A percentile compares a stretch with the other conserved stretches of the same genome.
phyloP scores from a whole-genome alignment of 2,113 vertebrate species.

The Centrocercus urophasianus region DNA sequence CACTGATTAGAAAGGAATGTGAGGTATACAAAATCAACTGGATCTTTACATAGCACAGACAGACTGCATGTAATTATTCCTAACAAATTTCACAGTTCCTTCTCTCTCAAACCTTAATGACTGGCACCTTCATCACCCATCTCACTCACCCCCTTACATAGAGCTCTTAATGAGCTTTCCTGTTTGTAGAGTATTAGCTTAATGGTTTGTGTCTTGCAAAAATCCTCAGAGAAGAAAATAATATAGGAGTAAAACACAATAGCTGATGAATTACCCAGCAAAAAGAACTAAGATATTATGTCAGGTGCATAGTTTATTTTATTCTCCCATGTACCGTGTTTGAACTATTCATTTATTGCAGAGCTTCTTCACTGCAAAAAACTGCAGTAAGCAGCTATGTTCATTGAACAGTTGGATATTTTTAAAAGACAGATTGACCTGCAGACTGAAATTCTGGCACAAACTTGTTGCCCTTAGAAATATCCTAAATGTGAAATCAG shows the following conservation, averaged over 20 bases:
- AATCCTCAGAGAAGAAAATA: constrained; percentile 32
- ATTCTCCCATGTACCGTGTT: neutral
- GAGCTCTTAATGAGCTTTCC: constrained; percentile 51
- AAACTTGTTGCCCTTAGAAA: neutral
- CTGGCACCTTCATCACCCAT: neutral
- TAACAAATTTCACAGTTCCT: constrained; percentile 9
- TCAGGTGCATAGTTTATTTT: neutral
- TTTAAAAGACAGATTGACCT: constrained; percentile 6
- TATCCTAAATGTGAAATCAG: neutral
- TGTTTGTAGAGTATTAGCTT: neutral
- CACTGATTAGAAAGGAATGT: neutral
- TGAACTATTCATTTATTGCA: neutral
- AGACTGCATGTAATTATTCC: neutral
- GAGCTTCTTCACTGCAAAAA: neutral
- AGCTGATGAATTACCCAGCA: neutral
- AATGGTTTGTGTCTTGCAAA: neutral
- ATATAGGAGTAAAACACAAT: constrained; percentile 8
- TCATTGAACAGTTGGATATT: neutral
- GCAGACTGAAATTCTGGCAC: neutral
- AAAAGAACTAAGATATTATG: neutral
- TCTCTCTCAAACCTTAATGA: constrained; percentile 25
- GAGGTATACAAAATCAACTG: neutral
- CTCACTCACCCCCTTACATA: constrained; percentile 1
- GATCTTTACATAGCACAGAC: neutral
- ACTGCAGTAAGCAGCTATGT: neutral